Evolutionary conservation across 2,113 vertebrate genomes (phyloP).

Genomic region (Cryptomyrus ogoouensis): DNA sequence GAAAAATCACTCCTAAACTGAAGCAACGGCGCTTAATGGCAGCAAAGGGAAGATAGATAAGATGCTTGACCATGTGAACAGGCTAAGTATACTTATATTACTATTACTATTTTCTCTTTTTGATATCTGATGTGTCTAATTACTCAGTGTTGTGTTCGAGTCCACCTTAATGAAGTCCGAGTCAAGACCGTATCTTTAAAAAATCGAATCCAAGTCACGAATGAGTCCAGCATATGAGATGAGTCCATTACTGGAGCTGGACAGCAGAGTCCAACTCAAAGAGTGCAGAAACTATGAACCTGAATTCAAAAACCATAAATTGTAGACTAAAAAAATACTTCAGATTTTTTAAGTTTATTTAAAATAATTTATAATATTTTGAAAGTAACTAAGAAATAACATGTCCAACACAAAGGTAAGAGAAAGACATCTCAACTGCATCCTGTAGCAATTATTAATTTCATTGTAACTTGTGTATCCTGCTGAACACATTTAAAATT

Average conservation of each 20-base stretch:
- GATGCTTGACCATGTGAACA: not conserved
- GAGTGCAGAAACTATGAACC: not conserved
- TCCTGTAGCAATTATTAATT: no score
- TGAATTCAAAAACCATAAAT: not conserved
- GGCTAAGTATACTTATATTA: not conserved
- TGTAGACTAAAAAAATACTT: not conserved
- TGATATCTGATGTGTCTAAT: not conserved
- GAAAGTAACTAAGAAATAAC: no score
- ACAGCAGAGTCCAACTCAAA: no score
- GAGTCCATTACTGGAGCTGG: no score
- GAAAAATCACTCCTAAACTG: not conserved
- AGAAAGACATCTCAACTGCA: no score
- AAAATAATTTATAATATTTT: not conserved
- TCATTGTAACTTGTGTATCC: no score
- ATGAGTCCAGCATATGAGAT: not conserved
- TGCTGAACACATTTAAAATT: no score
- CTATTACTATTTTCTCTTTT: not conserved
- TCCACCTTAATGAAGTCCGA: not conserved
- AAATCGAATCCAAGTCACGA: not conserved
- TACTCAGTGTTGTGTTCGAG: not conserved
- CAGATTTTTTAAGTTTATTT: not conserved
- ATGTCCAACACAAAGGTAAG: no score
- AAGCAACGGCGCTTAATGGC: not conserved
- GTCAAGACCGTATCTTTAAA: not conserved
- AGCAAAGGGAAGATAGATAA: not conserved